These are phyloP conservation scores for Planiliza haematocheilus DNA, from an alignment of 2,113 vertebrate species.

Conservation along the genomic window DNA sequence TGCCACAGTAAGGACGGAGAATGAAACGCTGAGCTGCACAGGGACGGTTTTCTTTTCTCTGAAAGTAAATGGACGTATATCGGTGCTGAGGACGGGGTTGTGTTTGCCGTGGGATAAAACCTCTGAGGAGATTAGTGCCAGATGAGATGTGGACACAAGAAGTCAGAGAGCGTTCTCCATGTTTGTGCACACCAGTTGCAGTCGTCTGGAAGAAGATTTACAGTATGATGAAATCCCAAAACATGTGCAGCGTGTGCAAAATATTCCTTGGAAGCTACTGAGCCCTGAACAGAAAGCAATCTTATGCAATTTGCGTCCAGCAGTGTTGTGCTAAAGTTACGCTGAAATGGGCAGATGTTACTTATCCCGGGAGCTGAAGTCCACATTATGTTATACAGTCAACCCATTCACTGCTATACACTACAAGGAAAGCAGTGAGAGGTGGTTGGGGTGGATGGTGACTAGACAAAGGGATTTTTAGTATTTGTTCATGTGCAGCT, in stretches of 20 bases:
- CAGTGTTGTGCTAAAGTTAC: no score
- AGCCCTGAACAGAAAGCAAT: background rate
- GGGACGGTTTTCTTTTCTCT: constrained; percentile 5
- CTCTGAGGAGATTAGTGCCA: constrained; percentile 50
- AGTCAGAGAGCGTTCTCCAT: background rate
- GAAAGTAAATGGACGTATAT: constrained; percentile 16
- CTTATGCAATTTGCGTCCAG: background rate
- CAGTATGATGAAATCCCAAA: background rate
- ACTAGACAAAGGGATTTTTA: no score
- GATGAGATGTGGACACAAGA: constrained; percentile 32
- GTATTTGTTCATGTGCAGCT: no score
- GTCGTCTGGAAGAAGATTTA: constrained; percentile 6
- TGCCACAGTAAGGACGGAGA: background rate
- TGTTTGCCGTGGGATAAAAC: constrained; percentile 54
- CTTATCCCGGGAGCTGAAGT: no score
- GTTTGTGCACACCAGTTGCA: no score
- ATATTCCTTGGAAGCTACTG: background rate
- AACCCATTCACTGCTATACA: no score
- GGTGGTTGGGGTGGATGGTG: no score
- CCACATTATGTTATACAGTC: no score
- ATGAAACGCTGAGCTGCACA: constrained; percentile 1
- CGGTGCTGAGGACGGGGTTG: constrained; percentile 30
- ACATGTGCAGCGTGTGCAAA: background rate
- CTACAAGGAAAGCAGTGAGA: no score
- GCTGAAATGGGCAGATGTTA: no score